Base-by-base conservation (phyloP, 1,140 invertebrate species). In the Brachionus asplanchnoidis region DNA sequence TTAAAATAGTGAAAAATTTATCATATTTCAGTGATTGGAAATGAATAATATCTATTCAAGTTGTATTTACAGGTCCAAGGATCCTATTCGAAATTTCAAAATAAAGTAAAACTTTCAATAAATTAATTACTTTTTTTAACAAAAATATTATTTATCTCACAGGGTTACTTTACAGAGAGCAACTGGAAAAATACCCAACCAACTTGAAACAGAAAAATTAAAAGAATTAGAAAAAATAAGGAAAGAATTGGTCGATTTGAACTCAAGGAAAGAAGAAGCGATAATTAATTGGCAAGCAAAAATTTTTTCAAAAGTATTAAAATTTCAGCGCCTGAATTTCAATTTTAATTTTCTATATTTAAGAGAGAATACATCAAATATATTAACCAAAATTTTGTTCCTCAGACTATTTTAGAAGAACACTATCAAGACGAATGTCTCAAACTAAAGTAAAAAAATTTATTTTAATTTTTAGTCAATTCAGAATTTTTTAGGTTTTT, bases 211-310 rank as follows among this genome's bases (percentile, higher is more conserved):
- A 84, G 12, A 46, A 8, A 66, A 42, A 84, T 44, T 40, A 32
- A 84, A 20, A 46, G 60, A 50, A 68, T 50, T 46, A n/a, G 65
- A 20, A n/a, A 28, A 46, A 11, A 60, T 68, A 42, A 68, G 46
- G 68, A 60, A n/a, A 65, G 14, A 42, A 32, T 9, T 46, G 14
- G 6, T 20, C 8, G 65, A 23, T 42, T 14, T 53, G 17, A n/a
- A 46, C 14, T 32, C 82, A 17, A 53, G 70, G 11, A 50, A 20
- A 44, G 82, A 84, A 73, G 82, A 70, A 70, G 23, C n/a, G 3
- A 68, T 84, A 17, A 60, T 84, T 20, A 68, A 42, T 56, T 84
- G 82, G 82, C 82, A 84, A 73, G 17, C 60, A 0, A 84, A 84
- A 40, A 46, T 84, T 23, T 84, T 84, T 56, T 84, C 82, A 8